Base-by-base conservation (phyloP, 2,797 vertebrate species). In the Microchirus variegatus region DNA sequence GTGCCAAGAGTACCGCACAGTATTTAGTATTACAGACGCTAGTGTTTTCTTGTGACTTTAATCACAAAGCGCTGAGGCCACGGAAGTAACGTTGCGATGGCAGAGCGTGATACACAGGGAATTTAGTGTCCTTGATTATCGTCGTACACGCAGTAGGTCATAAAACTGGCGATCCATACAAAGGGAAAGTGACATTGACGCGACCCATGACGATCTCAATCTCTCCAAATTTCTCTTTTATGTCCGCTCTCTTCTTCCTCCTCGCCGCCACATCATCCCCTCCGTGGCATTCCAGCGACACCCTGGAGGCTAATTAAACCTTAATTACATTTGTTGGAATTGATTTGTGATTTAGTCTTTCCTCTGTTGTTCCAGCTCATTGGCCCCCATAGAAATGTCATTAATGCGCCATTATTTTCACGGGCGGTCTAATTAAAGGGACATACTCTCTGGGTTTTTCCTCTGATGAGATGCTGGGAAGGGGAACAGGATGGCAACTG, bases 291-390 rank as follows among this genome's bases (percentile, higher is more conserved):
- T 77, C 71, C 77, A 73, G 73, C 70, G 73, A 89, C 88, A 87
- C 91, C 91, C 92, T 59, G 77, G 91, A 92, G 92, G 89, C 90
- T 93, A 94, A 94, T 94, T 94, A 93, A 91, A 88, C 87, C 88
- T 94, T 93, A 94, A 94, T 93, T 94, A 94, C 91, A 93, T 94
- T 93, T 94, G 91, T 91, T 93, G 91, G 92, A 92, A 94, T 94
- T 94, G 91, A 94, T 94, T 93, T 93, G 93, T 93, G 92, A 93
- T 93, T 93, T 91, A 85, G 88, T 92, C 89, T 89, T 90, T 89
- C 85, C 80, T 86, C 90, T 92, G 88, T 93, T 92, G 92, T 92
- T 92, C 87, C 91, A 91, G 89, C 90, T 92, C 93, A 93, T 92
- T 92, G 90, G 91, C 86, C 89, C 84, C 91, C 85, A 80, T 91